Base-by-base conservation (phyloP, 2,888 invertebrate genomes). In the Athalia cordata region DNA sequence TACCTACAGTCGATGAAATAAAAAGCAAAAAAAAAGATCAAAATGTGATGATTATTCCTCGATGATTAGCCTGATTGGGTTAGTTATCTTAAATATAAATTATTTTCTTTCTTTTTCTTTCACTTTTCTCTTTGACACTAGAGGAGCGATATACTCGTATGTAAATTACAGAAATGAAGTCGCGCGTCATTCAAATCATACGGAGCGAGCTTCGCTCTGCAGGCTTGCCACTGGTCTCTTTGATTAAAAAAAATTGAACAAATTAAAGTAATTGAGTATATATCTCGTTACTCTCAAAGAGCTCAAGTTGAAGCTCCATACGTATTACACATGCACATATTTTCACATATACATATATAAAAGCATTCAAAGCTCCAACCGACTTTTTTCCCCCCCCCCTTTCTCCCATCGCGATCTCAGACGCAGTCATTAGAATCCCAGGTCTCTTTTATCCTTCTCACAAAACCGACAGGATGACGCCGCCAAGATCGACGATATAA, bases 201-300 rank as follows among this genome's bases (percentile, higher is more conserved):
- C 29, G 29, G 29, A 29, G 29, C 29, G 29, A 29, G 29, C 2
- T n/a, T n/a, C n/a, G n/a, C 29, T 29, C 49, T 45, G 47, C 47
- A 8, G 0, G 66, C 66, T 8, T 66, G 49, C 11, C 49, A 47
- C 49, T 7, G 49, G n/a, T 13, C 29, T 62, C n/a, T 66, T 7
- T 7, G 66, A 66, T n/a, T 66, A 15, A 49, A 66, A 66, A 66
- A 62, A 29, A 13, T 66, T 66, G 49, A 49, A 49, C 66, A 15
- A 66, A 66, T 66, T 66, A 66, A 66, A 66, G 7, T 66, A 66
- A 66, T 49, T 66, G 66, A 66, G 66, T 66, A 66, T 62, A 49
- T 66, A 13, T 66, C 47, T 49, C 15, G 47, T 47, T 66, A 66
- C 66, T 49, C 66, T 47, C 13, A 66, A 49, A 47, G 13, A 59